These are phyloP conservation scores for Apteryx mantelli DNA, from an alignment of 2,113 vertebrate genomes.

Conservation along the genomic window DNA sequence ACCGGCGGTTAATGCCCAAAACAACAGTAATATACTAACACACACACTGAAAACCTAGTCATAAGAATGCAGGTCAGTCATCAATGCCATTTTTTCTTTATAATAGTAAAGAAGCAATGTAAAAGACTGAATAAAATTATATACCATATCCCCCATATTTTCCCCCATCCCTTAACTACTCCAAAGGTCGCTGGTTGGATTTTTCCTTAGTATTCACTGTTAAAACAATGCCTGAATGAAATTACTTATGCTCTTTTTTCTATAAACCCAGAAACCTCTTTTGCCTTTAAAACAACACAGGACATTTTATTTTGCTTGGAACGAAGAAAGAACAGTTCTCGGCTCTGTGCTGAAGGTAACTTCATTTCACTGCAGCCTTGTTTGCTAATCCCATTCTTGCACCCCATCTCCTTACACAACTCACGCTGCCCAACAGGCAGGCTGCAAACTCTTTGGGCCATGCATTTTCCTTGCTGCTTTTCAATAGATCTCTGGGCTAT, in stretches of 20 bases:
- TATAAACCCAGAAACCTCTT: neutral
- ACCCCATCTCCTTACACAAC: neutral
- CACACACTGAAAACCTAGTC: too few relatives aligned
- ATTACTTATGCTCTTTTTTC: neutral
- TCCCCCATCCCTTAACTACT: neutral
- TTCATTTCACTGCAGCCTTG: neutral
- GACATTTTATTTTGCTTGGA: neutral
- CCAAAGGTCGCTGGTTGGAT: neutral
- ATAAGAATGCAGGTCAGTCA: neutral
- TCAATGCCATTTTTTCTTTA: neutral
- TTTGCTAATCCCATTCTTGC: neutral
- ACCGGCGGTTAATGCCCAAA: rapidly evolving
- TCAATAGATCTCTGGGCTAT: neutral
- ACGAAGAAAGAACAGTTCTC: neutral
- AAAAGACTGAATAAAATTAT: neutral
- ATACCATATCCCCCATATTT: neutral
- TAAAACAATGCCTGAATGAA: neutral
- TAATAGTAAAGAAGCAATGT: neutral
- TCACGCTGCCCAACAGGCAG: neutral
- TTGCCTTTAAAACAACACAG: neutral
- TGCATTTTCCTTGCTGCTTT: neutral
- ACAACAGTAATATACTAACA: neutral
- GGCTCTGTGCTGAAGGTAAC: neutral
- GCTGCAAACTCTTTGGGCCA: neutral
- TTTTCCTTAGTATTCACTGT: neutral